Evolutionary conservation across 2,888 invertebrate species (phyloP).

Genomic region (Parasteatoda lunata): DNA sequence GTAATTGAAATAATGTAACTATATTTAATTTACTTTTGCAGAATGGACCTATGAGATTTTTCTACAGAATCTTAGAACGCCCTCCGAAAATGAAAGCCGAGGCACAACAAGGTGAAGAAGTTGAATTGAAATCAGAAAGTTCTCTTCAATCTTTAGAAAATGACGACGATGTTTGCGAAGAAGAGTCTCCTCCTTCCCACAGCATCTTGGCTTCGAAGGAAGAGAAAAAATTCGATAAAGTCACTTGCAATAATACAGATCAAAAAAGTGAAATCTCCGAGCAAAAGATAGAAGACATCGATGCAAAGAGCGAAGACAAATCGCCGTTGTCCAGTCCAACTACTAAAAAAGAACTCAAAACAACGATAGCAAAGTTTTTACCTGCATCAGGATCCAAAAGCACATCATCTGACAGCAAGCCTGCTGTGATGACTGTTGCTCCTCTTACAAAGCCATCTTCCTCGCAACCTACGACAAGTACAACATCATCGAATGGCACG

Average conservation of each 20-base stretch:
- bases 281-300: background rate
- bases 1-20: background rate
- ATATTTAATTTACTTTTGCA: conserved; percentile 69
- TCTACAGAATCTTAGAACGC: conserved; percentile 70
- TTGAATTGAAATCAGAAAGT: background rate
- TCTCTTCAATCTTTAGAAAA: background rate
- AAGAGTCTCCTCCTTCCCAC: background rate
- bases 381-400: conserved; percentile 32
- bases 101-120: background rate
- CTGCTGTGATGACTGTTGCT: conserved; percentile 62
- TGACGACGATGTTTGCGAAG: conserved; percentile 3
- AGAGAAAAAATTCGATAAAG: background rate
- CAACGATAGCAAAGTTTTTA: conserved; percentile 39
- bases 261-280: background rate
- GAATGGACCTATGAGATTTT: conserved; percentile 73
- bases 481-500: conserved; percentile 44
- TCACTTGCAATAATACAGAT: background rate
- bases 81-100: conserved; percentile 29
- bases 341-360: conserved; percentile 41
- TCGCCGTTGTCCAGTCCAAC: background rate
- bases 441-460: conserved; percentile 56
- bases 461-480: conserved; percentile 39
- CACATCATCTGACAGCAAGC: conserved; percentile 48
- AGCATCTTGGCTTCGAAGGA: background rate
- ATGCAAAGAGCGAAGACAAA: background rate